Conservation (phyloP, 2,113 vertebrate genomes). For the human (Homo sapiens) region GRCh38 chr1:230890001-230890500, state of each 20-base stretch:
- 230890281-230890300: not conserved
- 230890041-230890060: not conserved
- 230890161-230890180: not conserved
- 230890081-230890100: not conserved
- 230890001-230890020: no score
- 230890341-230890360: not conserved
- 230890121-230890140: not conserved
- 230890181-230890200: not conserved
- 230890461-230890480: not conserved
- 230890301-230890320: not conserved
- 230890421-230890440: not conserved
- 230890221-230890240: not conserved
- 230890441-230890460: not conserved
- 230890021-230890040: not conserved
- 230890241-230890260: not conserved
- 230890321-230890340: not conserved
- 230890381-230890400: not conserved
- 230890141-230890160: not conserved
- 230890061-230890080: not conserved
- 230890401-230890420: not conserved
- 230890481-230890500: not conserved
- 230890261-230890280: not conserved
- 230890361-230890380: no score
- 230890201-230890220: not conserved
- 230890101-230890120: not conserved